Base-by-base conservation (phyloP, 2,888 invertebrate genomes). In the Ophioninae sp. region DNA sequence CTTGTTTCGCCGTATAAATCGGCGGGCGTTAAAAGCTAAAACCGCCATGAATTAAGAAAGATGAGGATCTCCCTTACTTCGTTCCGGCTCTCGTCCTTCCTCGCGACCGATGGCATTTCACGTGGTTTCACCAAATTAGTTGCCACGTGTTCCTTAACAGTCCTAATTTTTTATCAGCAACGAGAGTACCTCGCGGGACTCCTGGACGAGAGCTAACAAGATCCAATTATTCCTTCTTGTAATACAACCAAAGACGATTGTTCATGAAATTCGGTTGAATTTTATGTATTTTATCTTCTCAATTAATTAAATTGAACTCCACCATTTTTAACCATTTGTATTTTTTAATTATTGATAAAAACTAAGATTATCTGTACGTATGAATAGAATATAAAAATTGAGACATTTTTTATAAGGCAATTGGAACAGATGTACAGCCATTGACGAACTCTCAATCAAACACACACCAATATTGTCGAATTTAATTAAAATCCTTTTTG, bases 11-110 rank as follows among this genome's bases (percentile, higher is more conserved):
- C 63, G 23, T 69, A 61, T 44, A 80, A 63, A 37, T 65, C 44
- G 63, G 13, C 41, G 6, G 51, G 69, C 63, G 75, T 56, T 81
- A 76, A 81, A 72, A 76, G 71, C 81, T 75, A 71, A 81, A 81
- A 81, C 75, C 81, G 41, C 81, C 58, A 71, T 41, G 81, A 81
- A 75, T 64, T 64, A 64, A 71, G 69, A 63, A 76, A 41, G 64
- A 75, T 76, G 67, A 56, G 56, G 37, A 75, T 39, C 56, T 39
- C 22, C 30, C 39, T 22, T 17, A n/a, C 20, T 13, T 56, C 56
- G 20, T 30, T 44, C 64, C 63, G 37, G n/a, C 56, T 22, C n/a
- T 8, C 68, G 6, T 37, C 56, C 20, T 71, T 65, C n/a, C 37
- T 44, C 56, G n/a, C 56, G 23, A 22, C 56, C 51, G 13, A 58